Percentiles rank a stretch among this genome's conserved stretches.
phyloP scores from a whole-genome alignment of 2,888 invertebrate genomes.

The Phorcus lineatus region DNA sequence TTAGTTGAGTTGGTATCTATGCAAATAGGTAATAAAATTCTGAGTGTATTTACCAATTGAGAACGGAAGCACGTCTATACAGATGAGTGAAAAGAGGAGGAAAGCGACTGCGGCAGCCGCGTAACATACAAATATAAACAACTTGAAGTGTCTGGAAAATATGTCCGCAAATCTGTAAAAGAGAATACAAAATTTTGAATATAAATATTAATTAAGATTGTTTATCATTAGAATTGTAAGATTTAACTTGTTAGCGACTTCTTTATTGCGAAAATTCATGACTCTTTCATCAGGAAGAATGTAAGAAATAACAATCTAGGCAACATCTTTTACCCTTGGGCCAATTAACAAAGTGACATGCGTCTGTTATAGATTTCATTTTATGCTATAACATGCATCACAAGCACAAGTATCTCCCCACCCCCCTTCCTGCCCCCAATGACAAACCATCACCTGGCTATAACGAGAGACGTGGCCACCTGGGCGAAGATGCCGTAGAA shows the following conservation, averaged over 20 bases:
- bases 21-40: too few species aligned
- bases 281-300: too few species aligned
- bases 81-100: slow-evolving; percentile 21
- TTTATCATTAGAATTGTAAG: too few species aligned
- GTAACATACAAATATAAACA: slow-evolving; percentile 34
- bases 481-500: slow-evolving; percentile 29
- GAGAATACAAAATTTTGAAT: neutral
- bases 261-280: too few species aligned
- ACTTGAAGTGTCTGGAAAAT: slow-evolving; percentile 33
- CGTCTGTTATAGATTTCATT: too few species aligned
- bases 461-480: neutral
- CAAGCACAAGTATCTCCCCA: too few species aligned
- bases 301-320: too few species aligned
- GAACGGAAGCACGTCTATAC: neutral
- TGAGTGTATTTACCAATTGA: neutral
- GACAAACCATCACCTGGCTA: slow-evolving; percentile 17
- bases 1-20: too few species aligned
- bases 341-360: neutral
- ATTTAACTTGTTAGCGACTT: too few species aligned
- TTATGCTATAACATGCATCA: too few species aligned
- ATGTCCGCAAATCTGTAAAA: slow-evolving; percentile 41
- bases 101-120: neutral
- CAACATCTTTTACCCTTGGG: neutral
- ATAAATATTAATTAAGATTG: neutral
- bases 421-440: too few species aligned